Evolutionary conservation across 2,797 vertebrate genomes (phyloP).

Genomic region (Melanitta fusca): DNA sequence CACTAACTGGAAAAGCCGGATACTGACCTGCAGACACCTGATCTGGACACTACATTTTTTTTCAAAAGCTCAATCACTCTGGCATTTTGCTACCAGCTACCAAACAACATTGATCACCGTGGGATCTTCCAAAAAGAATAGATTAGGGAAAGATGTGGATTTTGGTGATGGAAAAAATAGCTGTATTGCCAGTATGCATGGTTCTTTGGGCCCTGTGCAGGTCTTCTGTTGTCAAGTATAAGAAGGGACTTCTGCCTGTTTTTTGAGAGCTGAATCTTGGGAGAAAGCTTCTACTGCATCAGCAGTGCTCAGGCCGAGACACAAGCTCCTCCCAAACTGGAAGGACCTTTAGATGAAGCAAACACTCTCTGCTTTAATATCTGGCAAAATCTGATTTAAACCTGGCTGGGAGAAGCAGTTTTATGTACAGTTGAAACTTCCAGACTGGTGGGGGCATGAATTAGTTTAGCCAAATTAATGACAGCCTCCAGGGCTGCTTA

Average conservation of each 20-base stretch:
- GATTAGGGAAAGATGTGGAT: background rate
- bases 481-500: slow-evolving; percentile 15
- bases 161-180: background rate
- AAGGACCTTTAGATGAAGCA: background rate
- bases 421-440: background rate
- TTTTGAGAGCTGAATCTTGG: background rate
- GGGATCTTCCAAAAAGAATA: background rate
- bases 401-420: background rate
- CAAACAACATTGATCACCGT: background rate
- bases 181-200: background rate
- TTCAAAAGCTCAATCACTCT: background rate
- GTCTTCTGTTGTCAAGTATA: background rate
- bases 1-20: background rate
- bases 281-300: background rate
- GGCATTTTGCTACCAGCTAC: background rate
- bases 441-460: slow-evolving; percentile 4
- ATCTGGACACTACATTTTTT: background rate
- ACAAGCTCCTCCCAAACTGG: background rate
- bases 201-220: background rate
- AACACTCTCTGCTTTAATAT: slow-evolving; percentile 6
- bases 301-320: background rate
- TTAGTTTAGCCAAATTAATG: slow-evolving; percentile 36
- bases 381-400: slow-evolving; percentile 21
- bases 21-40: background rate
- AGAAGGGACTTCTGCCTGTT: background rate